These are phyloP conservation scores for Bilobella aurantiaca DNA, from an alignment of 1,140 invertebrate species.

Conservation along the genomic window DNA sequence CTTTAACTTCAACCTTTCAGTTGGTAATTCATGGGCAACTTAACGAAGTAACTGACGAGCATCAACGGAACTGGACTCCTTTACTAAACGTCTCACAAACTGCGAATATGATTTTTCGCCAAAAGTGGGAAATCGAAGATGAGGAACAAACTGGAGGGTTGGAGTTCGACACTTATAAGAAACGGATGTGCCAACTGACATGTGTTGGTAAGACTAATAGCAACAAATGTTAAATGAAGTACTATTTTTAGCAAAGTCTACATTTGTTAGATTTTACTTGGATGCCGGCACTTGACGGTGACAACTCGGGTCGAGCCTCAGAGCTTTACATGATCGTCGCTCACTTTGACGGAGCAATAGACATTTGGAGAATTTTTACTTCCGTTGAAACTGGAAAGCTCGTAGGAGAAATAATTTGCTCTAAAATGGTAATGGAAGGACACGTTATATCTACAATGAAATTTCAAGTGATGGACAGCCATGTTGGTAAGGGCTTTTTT, in stretches of 20 bases:
- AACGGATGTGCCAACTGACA: background rate
- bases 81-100: slow-evolving; percentile 10
- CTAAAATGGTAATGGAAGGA: background rate
- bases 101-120: background rate
- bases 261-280: slow-evolving; percentile 17
- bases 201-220: slow-evolving; percentile 2
- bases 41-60: background rate
- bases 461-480: background rate
- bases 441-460: background rate
- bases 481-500: background rate
- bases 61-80: slow-evolving; percentile 2
- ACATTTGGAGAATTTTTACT: slow-evolving; percentile 9
- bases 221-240: background rate
- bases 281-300: slow-evolving; percentile 2
- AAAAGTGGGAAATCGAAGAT: slow-evolving; percentile 5
- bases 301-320: background rate
- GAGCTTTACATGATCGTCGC: slow-evolving; percentile 6
- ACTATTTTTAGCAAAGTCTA: background rate
- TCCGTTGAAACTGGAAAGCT: background rate
- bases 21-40: slow-evolving; percentile 11
- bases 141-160: background rate
- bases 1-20: slow-evolving; percentile 19
- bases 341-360: slow-evolving; percentile 17
- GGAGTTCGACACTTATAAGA: slow-evolving; percentile 4
- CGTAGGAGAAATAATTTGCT: background rate